Evolutionary conservation across 2,888 invertebrate species (phyloP).

Genomic region (Melinaea marsaeus): DNA sequence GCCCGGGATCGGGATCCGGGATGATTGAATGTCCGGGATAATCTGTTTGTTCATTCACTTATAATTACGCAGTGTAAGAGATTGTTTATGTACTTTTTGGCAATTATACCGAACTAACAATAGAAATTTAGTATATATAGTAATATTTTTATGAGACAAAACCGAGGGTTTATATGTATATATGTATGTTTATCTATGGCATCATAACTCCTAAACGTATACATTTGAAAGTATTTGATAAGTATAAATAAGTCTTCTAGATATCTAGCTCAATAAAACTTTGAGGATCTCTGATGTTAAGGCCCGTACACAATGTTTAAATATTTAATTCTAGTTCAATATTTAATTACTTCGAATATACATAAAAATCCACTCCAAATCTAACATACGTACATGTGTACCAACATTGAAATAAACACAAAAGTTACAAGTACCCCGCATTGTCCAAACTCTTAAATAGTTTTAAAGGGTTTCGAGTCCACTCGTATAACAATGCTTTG

Average conservation of each 20-base stretch:
- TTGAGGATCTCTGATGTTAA: no score
- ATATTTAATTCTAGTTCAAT: no score
- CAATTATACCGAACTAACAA: not conserved
- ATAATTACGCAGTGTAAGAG: not conserved
- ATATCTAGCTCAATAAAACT: no score
- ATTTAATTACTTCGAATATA: no score
- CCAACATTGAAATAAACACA: slow-evolving; percentile 6
- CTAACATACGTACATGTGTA: not conserved
- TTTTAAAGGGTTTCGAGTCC: slow-evolving; percentile 1
- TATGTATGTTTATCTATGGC: not conserved
- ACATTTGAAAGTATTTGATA: not conserved
- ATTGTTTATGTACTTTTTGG: not conserved
- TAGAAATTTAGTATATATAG: no score
- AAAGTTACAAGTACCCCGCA: not conserved
- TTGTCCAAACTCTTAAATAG: not conserved
- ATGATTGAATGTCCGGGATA: slow-evolving; percentile 34
- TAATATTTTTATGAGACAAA: no score
- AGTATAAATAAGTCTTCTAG: no score
- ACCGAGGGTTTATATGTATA: not conserved
- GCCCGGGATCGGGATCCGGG: slow-evolving; percentile 31
- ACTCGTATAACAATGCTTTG: not conserved
- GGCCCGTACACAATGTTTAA: no score
- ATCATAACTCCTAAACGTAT: not conserved
- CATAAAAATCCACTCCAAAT: no score
- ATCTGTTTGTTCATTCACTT: slow-evolving; percentile 18